Conservation (phyloP, 2,888 invertebrate genomes). For the Oscheius sp. region DNA sequence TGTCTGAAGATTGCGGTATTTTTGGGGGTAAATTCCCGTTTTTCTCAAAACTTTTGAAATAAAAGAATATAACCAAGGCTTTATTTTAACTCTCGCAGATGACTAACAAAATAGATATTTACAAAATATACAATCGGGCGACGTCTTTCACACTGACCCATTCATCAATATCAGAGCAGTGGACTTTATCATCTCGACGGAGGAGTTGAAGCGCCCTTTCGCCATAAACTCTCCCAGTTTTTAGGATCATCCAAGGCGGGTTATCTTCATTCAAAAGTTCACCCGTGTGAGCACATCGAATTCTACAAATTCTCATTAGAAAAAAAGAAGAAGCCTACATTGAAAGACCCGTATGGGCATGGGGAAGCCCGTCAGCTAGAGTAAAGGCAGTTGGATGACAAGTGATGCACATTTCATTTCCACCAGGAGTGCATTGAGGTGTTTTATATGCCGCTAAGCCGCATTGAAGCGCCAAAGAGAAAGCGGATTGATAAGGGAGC, state of each 20-base stretch:
- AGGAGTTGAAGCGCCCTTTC: conserved; percentile 45
- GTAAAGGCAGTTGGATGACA: conserved; percentile 77
- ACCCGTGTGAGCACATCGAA: conserved; percentile 87
- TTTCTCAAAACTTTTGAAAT: neutral
- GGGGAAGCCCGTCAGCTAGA: conserved; percentile 83
- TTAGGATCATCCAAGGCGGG: conserved; percentile 87
- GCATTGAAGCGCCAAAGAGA: conserved; percentile 89
- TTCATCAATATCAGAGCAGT: conserved; percentile 92
- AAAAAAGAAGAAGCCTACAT: neutral
- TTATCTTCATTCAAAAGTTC: conserved; percentile 96
- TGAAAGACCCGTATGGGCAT: conserved; percentile 80
- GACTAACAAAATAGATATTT: conserved; percentile 68
- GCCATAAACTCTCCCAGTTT: conserved; percentile 87
- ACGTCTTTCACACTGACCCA: conserved; percentile 88
- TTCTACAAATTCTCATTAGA: conserved; percentile 27
- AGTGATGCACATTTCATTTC: conserved; percentile 54
- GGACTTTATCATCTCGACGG: conserved; percentile 83
- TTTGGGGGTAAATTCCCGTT: neutral
- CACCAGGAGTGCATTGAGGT: conserved; percentile 74
- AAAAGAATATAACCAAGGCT: neutral
- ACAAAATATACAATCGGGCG: conserved; percentile 97
- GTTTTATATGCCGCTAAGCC: conserved; percentile 94
- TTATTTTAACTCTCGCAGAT: neutral
- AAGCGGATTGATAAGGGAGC: conserved; percentile 86
- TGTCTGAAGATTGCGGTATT: neutral